These are phyloP conservation scores for Apogon talboti DNA, from an alignment of 2,797 vertebrate species.

Conservation along the genomic window DNA sequence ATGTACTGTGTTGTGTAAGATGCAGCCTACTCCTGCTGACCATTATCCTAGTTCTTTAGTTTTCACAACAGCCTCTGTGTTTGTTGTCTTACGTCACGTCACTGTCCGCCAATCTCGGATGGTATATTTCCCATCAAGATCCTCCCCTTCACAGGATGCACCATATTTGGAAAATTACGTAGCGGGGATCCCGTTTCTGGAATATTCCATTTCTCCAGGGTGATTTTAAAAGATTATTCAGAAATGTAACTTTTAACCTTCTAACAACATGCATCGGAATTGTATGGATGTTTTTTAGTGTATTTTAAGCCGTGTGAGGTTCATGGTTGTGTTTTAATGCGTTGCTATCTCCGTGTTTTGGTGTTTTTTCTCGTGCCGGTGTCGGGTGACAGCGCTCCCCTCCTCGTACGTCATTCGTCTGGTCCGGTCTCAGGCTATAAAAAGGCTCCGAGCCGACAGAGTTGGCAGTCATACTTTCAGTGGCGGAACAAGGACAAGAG, in stretches of 20 bases:
- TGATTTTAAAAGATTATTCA: background rate
- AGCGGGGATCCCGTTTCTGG: constrained; percentile 90
- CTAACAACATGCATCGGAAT: rapidly evolving
- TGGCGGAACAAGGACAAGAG: background rate
- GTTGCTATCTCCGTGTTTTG: constrained; percentile 45
- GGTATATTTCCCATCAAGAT: constrained; percentile 78
- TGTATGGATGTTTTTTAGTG: rapidly evolving
- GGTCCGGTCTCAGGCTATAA: constrained; percentile 51
- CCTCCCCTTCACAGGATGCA: constrained; percentile 92
- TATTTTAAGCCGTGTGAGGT: rapidly evolving
- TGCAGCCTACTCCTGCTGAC: constrained; percentile 35
- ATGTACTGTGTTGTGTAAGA: constrained; percentile 30
- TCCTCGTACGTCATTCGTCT: constrained; percentile 51
- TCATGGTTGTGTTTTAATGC: rapidly evolving
- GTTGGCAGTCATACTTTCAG: constrained; percentile 72
- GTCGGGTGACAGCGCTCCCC: background rate
- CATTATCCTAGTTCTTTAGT: constrained; percentile 54
- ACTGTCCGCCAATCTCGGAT: constrained; percentile 58
- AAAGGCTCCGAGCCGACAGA: constrained; percentile 17
- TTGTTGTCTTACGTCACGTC: constrained; percentile 77
- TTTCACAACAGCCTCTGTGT: constrained; percentile 68
- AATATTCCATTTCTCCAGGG: constrained; percentile 71
- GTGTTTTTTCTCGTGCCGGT: constrained; percentile 21
- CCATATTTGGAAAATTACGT: constrained; percentile 98
- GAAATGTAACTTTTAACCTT: background rate